phyloP scores from a whole-genome alignment of 2,888 invertebrate species.

The Poecilus cupreus region DNA sequence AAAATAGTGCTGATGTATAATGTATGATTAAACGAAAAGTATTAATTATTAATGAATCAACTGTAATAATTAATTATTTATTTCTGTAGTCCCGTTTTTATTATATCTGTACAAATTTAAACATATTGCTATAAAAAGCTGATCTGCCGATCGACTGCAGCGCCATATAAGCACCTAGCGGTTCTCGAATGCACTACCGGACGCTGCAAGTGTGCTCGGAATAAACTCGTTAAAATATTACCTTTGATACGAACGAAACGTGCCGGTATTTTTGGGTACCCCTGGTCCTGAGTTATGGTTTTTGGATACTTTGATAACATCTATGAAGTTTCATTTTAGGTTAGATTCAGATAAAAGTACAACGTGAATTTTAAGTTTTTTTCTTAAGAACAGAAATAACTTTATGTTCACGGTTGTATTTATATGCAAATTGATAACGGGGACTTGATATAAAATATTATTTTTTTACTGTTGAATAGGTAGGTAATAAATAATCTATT shows the following conservation, averaged over 20 bases:
- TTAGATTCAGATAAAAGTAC: too few relatives aligned
- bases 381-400: background rate
- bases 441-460: background rate
- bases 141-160: background rate
- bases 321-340: background rate
- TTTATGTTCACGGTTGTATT: background rate
- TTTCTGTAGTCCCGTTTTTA: conserved; percentile 20
- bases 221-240: conserved; percentile 32
- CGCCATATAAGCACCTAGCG: conserved; percentile 18
- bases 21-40: background rate
- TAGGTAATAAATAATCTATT: conserved; percentile 15
- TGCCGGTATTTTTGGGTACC: background rate
- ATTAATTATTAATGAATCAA: conserved; percentile 39
- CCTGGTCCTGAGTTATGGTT: background rate
- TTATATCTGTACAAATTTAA: conserved; percentile 20
- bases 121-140: conserved; percentile 15
- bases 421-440: conserved; percentile 13
- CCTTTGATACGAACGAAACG: background rate
- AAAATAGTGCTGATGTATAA: conserved; percentile 13
- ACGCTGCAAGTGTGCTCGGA: background rate
- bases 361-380: conserved; percentile 5
- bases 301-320: background rate
- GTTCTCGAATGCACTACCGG: background rate
- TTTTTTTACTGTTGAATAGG: background rate
- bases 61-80: conserved; percentile 37